A percentile compares a stretch with the other conserved stretches of the same genome.
These are phyloP conservation scores for Leptodactylus fallax DNA, from an alignment of 2,797 vertebrate genomes.

Conservation along the genomic window DNA sequence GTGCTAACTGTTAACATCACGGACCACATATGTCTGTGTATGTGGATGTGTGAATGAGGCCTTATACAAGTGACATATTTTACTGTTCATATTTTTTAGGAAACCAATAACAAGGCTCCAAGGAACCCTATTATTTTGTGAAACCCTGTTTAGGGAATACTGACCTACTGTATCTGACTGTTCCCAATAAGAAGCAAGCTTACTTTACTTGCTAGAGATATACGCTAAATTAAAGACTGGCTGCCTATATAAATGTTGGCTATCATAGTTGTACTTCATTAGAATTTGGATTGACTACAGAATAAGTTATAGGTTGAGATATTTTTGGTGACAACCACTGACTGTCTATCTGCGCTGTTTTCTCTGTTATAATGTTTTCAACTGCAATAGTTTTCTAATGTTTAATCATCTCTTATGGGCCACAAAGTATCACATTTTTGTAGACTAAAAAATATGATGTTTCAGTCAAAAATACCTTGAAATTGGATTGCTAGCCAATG, in stretches of 20 bases:
- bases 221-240: background rate
- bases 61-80: background rate
- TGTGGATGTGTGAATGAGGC: no score
- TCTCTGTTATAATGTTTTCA: background rate
- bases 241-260: background rate
- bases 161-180: background rate
- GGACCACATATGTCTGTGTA: no score
- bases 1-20: no score
- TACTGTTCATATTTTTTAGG: background rate
- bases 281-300: background rate
- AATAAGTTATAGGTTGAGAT: background rate
- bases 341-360: background rate
- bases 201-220: no score
- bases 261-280: background rate
- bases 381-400: background rate
- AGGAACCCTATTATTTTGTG: background rate
- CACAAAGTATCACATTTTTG: background rate
- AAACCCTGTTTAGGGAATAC: background rate
- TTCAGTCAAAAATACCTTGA: background rate
- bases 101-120: background rate
- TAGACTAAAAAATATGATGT: background rate
- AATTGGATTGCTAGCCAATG: conserved; percentile 1
- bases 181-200: background rate
- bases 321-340: background rate
- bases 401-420: background rate